These are phyloP conservation scores for Rotaria socialis DNA, from an alignment of 2,888 invertebrate genomes.

Conservation along the genomic window DNA sequence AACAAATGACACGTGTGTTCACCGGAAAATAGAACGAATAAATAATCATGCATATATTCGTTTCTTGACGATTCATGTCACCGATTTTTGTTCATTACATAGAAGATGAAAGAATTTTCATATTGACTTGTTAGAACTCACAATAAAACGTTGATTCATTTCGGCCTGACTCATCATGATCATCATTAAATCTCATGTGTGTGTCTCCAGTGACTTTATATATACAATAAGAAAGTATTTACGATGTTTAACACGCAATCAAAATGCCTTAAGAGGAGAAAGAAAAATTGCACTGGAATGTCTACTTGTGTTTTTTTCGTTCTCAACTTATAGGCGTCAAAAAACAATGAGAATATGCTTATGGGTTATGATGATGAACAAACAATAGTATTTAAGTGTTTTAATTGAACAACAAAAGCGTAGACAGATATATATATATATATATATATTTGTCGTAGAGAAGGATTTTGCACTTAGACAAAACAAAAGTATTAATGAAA, in stretches of 20 bases:
- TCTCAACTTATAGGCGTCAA: conserved; percentile 26
- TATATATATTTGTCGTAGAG: neutral
- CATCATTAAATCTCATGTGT: neutral
- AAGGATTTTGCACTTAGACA: conserved; percentile 4
- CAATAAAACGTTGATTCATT: conserved; percentile 21
- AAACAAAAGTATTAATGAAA: neutral
- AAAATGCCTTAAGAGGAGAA: neutral
- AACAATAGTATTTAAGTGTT: neutral
- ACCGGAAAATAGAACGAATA: neutral
- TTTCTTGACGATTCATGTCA: neutral
- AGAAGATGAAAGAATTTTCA: conserved; percentile 1
- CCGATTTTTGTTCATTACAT: neutral
- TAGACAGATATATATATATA: neutral
- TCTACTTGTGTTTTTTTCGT: neutral
- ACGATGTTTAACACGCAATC: conserved; percentile 5
- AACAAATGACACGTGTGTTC: conserved; percentile 16
- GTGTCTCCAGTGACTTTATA: neutral
- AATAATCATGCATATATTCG: neutral
- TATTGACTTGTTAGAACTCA: neutral
- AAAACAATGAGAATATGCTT: neutral
- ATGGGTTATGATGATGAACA: neutral
- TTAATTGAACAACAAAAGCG: conserved; percentile 12
- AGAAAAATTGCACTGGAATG: neutral
- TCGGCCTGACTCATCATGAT: conserved; percentile 2
- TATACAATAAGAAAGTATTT: neutral